Conservation (phyloP, 2,797 vertebrate species). For the Chromis chromis region DNA sequence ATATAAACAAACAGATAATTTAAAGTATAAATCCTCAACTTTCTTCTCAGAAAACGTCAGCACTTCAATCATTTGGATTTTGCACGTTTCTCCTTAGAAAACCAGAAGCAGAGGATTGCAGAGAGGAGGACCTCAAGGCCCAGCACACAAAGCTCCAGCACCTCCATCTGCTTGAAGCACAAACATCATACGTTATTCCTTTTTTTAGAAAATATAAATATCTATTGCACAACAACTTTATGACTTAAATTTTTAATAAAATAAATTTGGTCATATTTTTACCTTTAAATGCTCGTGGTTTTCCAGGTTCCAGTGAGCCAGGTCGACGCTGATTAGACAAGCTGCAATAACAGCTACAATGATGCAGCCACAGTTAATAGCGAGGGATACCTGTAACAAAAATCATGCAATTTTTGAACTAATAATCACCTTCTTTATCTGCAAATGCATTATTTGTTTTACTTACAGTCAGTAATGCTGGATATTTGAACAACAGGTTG, state of each 20-base stretch:
- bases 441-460: background rate
- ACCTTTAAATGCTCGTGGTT: constrained; percentile 26
- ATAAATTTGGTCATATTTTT: constrained; percentile 13
- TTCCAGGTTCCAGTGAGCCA: accelerated
- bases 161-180: constrained; percentile 72
- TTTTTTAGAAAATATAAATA: background rate
- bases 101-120: constrained; percentile 72
- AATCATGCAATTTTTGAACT: background rate
- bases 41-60: background rate
- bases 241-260: no score
- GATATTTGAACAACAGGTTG: constrained; percentile 73
- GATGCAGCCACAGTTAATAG: constrained; percentile 71
- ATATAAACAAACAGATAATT: background rate
- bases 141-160: constrained; percentile 75
- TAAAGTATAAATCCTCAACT: background rate
- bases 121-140: constrained; percentile 70
- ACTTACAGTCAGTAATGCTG: no score
- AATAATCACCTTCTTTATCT: background rate
- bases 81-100: constrained; percentile 48
- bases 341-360: constrained; percentile 44
- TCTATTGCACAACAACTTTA: background rate
- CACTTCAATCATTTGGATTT: constrained; percentile 33
- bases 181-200: background rate
- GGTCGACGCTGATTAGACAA: constrained; percentile 70
- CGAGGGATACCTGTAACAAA: constrained; percentile 69